Base-by-base conservation (phyloP, 1,140 invertebrate genomes). In the Rhopalosiphum padi region DNA sequence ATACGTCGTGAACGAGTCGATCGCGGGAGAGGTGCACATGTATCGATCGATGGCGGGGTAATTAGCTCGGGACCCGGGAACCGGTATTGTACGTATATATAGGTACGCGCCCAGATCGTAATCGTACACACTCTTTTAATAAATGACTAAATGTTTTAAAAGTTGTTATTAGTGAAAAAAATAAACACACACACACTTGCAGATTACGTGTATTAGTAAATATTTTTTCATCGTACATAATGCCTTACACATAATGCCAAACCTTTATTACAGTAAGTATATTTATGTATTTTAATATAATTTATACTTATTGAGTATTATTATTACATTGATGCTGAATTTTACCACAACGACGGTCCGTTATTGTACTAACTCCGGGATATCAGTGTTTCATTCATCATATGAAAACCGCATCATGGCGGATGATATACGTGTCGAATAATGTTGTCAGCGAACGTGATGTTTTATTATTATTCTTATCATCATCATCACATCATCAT, bases 121-220 rank as follows among this genome's bases (percentile, higher is more conserved):
- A 89, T 89, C 88, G 51, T 37, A 89, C 88, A 15, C 51, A n/a
- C 48, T 89, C n/a, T 53, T 22, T 37, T 37, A 55, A 89, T 89
- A 89, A 89, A 89, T 37, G 88, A 55, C 88, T 89, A 89, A 89
- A 89, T 55, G 88, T 89, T 55, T 53, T 53, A 37, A 53, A 89
- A 89, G 87, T 51, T 89, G 48, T 89, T 89, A 89, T 68, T 68
- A 68, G 60, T 68, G 60, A 68, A 68, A 68, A 68, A 68, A 68
- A 11, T 18, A 68, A 7, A 60, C 55, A 60, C 55, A 60, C 60
- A n/a, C 30, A 68, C 11, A 68, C 30, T 48, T 48, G 48, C 48
- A 18, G 48, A 48, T 48, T n/a, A 68, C 60, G 60, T 18, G 15
- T 4, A 68, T 68, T 18, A 18, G 60, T 68, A 68, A 68, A n/a